A percentile compares a stretch with the other conserved stretches of the same genome.
Evolutionary conservation across 2,797 vertebrate species (phyloP).

Genomic region (Tapirus indicus): DNA sequence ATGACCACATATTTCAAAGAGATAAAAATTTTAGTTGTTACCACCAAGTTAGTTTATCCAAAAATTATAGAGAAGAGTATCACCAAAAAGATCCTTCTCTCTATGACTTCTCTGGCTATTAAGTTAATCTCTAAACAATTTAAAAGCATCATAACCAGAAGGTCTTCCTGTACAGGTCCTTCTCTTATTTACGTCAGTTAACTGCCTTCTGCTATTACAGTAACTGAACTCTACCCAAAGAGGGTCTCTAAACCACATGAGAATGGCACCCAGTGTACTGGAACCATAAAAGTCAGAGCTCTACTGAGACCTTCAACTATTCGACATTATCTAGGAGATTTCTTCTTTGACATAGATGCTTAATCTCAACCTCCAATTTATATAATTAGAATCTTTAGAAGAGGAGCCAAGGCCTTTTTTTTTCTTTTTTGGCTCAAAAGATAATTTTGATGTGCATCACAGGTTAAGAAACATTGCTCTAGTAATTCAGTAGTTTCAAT

Average conservation of each 20-base stretch:
- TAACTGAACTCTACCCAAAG: background rate
- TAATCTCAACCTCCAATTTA: background rate
- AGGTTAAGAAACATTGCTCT: background rate
- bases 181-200: constrained; percentile 22
- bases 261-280: background rate
- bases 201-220: background rate
- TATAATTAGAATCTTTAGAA: constrained; percentile 31
- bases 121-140: background rate
- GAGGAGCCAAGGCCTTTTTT: background rate
- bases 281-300: background rate
- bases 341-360: constrained; percentile 1
- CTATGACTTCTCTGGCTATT: background rate
- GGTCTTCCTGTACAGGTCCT: background rate
- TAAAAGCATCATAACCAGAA: background rate
- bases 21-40: constrained; percentile 17
- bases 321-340: background rate
- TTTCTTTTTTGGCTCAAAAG: background rate
- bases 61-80: background rate
- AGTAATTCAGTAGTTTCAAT: background rate
- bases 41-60: background rate
- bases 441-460: background rate
- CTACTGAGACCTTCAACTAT: background rate
- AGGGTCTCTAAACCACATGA: background rate
- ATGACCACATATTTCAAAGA: constrained; percentile 2
- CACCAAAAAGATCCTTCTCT: background rate